These are phyloP conservation scores for Diuraphis noxia DNA, from an alignment of 1,140 invertebrate genomes.

Conservation along the genomic window DNA sequence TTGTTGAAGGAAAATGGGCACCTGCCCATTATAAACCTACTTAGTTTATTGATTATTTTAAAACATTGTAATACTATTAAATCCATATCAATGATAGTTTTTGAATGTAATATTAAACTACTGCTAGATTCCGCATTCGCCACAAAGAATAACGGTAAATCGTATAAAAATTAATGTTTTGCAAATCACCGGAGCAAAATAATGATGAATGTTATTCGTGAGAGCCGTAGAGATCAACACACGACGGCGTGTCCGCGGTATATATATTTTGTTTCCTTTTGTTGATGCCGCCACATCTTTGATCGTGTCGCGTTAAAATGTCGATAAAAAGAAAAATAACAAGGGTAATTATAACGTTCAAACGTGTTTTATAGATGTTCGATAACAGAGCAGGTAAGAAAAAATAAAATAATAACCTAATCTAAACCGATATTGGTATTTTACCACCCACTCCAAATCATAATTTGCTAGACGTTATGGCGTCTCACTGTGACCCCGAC, in stretches of 20 bases:
- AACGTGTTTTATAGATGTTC: slow-evolving; percentile 7
- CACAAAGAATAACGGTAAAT: neutral
- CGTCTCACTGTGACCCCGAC: slow-evolving; percentile 10
- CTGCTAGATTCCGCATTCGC: neutral
- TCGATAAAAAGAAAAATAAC: slow-evolving; percentile 43
- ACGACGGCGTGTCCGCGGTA: neutral
- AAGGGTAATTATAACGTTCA: slow-evolving; percentile 33
- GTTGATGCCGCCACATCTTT: slow-evolving; percentile 16
- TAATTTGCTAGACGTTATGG: slow-evolving; percentile 14
- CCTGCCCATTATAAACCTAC: too few relatives aligned
- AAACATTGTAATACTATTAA: neutral
- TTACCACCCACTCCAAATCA: neutral
- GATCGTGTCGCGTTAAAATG: slow-evolving; percentile 44
- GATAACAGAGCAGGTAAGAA: slow-evolving; percentile 30
- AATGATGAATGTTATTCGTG: slow-evolving; percentile 10
- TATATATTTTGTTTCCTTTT: slow-evolving; percentile 18
- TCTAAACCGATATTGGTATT: slow-evolving; percentile 11
- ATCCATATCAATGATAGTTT: neutral
- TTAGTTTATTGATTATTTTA: too few relatives aligned
- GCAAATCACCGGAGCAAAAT: neutral
- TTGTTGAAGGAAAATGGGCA: too few relatives aligned
- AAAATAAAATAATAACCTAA: slow-evolving; percentile 10
- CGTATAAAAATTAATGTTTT: neutral
- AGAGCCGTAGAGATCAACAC: neutral
- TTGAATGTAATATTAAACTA: neutral